A percentile compares a stretch with the other conserved stretches of the same genome.
phyloP scores from a whole-genome alignment of 2,888 invertebrate species.

The Eupithecia exiguata region DNA sequence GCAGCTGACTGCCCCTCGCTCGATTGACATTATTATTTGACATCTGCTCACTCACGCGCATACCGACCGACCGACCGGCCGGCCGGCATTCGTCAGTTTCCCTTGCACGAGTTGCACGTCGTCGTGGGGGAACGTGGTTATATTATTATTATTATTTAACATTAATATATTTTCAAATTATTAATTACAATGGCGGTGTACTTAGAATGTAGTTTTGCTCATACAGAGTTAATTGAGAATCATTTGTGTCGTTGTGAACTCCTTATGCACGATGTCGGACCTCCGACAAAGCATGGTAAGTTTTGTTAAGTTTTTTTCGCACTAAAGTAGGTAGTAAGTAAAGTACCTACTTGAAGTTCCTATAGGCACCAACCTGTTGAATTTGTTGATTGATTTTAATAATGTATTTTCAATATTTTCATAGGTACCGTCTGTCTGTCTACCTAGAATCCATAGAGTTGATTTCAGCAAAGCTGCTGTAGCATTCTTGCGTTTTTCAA shows the following conservation, averaged over 20 bases:
- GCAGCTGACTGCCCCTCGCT: background rate
- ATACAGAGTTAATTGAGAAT: slow-evolving; percentile 32
- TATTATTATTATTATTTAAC: slow-evolving; percentile 1
- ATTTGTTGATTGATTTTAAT: no score
- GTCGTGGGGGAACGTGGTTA: slow-evolving; percentile 8
- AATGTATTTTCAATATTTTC: no score
- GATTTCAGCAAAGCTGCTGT: no score
- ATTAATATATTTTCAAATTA: background rate
- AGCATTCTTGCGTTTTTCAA: no score
- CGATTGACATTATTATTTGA: no score
- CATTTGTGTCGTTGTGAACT: slow-evolving; percentile 38
- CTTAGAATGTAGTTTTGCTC: slow-evolving; percentile 34
- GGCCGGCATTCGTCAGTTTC: slow-evolving; percentile 13
- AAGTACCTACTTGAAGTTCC: background rate
- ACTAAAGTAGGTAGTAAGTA: background rate
- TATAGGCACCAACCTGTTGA: background rate
- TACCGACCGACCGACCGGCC: background rate
- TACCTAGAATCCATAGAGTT: no score
- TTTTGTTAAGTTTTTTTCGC: background rate
- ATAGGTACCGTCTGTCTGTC: no score
- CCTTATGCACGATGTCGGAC: slow-evolving; percentile 32
- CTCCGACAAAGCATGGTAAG: slow-evolving; percentile 26
- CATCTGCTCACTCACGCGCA: slow-evolving; percentile 30
- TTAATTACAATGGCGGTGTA: slow-evolving; percentile 30
- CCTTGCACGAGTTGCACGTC: background rate